phyloP scores from a whole-genome alignment of 2,113 vertebrate species.

The Empidonax traillii region DNA sequence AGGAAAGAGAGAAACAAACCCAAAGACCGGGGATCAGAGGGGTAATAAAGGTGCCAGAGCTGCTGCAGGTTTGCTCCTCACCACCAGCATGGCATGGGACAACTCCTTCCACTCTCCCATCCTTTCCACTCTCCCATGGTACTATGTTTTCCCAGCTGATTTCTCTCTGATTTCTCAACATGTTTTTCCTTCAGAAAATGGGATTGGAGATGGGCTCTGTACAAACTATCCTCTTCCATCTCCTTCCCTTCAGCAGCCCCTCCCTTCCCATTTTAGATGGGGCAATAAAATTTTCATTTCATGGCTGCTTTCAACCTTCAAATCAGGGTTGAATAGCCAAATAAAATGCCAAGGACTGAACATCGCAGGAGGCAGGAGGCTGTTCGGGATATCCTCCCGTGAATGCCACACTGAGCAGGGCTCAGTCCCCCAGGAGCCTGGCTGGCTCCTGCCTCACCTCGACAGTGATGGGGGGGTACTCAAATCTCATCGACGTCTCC shows the following conservation, averaged over 20 bases:
- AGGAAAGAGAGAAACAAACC: not conserved
- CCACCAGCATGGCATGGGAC: not conserved
- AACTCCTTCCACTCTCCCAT: not conserved
- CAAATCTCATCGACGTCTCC: not conserved
- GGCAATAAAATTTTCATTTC: not conserved
- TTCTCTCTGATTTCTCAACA: not conserved
- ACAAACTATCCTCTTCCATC: not conserved
- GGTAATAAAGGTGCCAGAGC: not conserved
- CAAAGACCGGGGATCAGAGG: not conserved
- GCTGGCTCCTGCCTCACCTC: constrained; percentile 52
- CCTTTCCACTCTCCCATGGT: accelerated
- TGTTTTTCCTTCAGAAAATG: not conserved
- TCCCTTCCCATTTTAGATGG: not conserved
- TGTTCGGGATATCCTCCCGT: not conserved
- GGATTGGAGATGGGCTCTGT: not conserved
- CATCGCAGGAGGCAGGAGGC: not conserved
- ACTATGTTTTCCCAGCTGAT: not conserved
- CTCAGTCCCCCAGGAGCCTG: accelerated
- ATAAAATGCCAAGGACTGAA: not conserved
- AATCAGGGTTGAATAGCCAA: not conserved
- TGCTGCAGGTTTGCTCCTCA: not conserved
- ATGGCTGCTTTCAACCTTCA: not conserved
- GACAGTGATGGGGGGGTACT: constrained; percentile 59
- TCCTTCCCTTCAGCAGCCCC: not conserved
- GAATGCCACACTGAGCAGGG: not conserved